phyloP scores from a whole-genome alignment of 1,140 invertebrate genomes.

The Artemia franciscana region DNA sequence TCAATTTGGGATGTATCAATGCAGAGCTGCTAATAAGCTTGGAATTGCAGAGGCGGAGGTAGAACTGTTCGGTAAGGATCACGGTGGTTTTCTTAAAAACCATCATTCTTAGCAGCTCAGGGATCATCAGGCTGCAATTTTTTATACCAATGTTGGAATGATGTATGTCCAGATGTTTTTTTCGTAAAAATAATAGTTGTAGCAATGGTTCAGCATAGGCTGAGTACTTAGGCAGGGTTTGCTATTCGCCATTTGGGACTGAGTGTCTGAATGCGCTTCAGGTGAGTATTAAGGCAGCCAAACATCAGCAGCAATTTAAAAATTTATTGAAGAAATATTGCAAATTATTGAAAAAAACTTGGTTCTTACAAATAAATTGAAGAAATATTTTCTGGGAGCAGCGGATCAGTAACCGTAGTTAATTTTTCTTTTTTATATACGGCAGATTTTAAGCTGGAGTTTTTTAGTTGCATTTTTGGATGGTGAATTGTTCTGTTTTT shows the following conservation, averaged over 20 bases:
- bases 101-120: background rate
- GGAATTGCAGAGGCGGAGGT: slow-evolving; percentile 50
- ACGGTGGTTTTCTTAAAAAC: slow-evolving; percentile 17
- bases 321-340: no score
- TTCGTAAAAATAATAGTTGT: background rate
- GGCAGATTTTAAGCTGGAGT: no score
- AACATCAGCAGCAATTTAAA: no score
- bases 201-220: background rate
- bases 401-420: no score
- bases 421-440: no score
- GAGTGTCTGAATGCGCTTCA: background rate
- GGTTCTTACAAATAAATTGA: no score
- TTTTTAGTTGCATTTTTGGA: no score
- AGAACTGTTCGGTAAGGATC: slow-evolving; percentile 50
- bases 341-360: no score
- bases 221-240: background rate
- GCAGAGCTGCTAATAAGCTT: slow-evolving; percentile 64
- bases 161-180: no score
- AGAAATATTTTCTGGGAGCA: no score
- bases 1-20: slow-evolving; percentile 64
- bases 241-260: background rate
- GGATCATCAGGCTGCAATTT: background rate
- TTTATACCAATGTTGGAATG: background rate
- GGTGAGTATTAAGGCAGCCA: no score
- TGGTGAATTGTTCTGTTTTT: no score